phyloP scores from a whole-genome alignment of 2,888 invertebrate genomes.

The Andrena hattorfiana region DNA sequence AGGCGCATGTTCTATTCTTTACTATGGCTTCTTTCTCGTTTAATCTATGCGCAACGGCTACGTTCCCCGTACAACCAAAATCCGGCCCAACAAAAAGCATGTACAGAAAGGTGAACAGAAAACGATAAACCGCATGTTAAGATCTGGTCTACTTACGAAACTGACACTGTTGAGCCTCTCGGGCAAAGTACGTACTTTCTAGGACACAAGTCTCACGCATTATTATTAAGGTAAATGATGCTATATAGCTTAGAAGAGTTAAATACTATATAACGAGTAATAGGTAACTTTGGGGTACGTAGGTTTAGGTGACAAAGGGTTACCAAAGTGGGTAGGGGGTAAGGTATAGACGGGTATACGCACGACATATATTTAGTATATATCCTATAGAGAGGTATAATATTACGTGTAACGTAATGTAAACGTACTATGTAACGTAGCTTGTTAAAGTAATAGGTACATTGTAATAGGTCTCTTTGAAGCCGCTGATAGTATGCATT shows the following conservation, averaged over 20 bases:
- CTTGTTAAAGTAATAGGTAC: constrained; percentile 80
- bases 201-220: constrained; percentile 84
- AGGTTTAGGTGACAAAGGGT: constrained; percentile 64
- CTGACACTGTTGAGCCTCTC: constrained; percentile 84
- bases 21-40: constrained; percentile 26
- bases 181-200: constrained; percentile 84
- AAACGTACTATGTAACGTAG: constrained; percentile 81
- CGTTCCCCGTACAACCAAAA: constrained; percentile 77
- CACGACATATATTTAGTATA: constrained; percentile 80
- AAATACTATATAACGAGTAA: constrained; percentile 82
- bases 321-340: constrained; percentile 32
- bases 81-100: constrained; percentile 80
- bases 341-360: constrained; percentile 80
- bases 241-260: constrained; percentile 83
- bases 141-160: constrained; percentile 84
- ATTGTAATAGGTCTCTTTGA: constrained; percentile 82
- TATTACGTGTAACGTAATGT: constrained; percentile 77
- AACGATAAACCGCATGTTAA: constrained; percentile 79
- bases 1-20: constrained; percentile 31
- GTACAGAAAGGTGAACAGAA: constrained; percentile 75
- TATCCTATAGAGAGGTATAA: constrained; percentile 81
- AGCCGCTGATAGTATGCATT: constrained; percentile 79
- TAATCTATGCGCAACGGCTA: constrained; percentile 50
- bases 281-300: constrained; percentile 6
- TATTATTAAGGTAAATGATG: constrained; percentile 83